phyloP scores from a whole-genome alignment of 1,140 invertebrate genomes.

The Centruroides sculpturatus region DNA sequence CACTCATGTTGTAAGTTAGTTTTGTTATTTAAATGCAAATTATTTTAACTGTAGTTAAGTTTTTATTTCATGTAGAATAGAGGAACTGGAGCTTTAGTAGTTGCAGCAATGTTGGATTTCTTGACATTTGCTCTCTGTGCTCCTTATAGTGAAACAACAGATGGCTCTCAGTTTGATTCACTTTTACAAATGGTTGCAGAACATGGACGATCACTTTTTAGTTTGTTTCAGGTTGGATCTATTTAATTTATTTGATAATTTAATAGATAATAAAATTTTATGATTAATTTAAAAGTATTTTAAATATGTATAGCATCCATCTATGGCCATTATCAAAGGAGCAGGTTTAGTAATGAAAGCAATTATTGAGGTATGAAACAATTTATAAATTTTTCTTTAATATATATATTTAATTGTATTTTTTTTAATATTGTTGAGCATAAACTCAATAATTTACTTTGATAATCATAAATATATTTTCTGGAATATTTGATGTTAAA shows the following conservation, averaged over 20 bases:
- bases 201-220: slow-evolving; percentile 77
- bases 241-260: neutral
- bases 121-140: slow-evolving; percentile 96
- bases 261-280: neutral
- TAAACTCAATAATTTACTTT: too few species aligned
- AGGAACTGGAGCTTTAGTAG: slow-evolving; percentile 47
- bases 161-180: slow-evolving; percentile 91
- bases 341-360: slow-evolving; percentile 93
- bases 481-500: too few species aligned
- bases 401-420: neutral
- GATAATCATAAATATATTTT: too few species aligned
- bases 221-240: slow-evolving; percentile 64
- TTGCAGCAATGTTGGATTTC: slow-evolving; percentile 89
- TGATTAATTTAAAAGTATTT: neutral
- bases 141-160: slow-evolving; percentile 97
- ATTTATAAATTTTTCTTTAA: neutral
- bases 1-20: slow-evolving; percentile 67
- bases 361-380: slow-evolving; percentile 57
- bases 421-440: too few species aligned
- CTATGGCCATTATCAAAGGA: slow-evolving; percentile 93
- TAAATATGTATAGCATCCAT: slow-evolving; percentile 57
- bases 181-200: slow-evolving; percentile 85
- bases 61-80: slow-evolving; percentile 43
- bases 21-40: too few species aligned
- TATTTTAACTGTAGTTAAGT: too few species aligned